Evolutionary conservation across 2,888 invertebrate species (phyloP).

Genomic region (Cinara cedri): DNA sequence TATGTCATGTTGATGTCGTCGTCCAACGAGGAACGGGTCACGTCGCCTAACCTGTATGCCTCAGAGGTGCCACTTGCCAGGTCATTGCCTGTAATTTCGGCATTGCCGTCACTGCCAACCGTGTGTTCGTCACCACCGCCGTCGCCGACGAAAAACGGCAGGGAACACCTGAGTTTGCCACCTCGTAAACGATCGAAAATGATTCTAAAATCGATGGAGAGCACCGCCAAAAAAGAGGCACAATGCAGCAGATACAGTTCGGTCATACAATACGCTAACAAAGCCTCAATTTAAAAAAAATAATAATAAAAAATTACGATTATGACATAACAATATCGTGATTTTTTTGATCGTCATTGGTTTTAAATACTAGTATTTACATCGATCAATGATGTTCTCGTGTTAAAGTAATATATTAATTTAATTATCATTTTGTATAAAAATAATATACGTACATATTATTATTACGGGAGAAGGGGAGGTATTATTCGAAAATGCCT

Average conservation of each 20-base stretch:
- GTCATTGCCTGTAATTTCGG: not conserved
- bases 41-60: not conserved
- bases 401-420: not conserved
- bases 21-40: not conserved
- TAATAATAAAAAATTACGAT: not conserved
- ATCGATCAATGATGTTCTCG: not conserved
- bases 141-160: slow-evolving; percentile 64
- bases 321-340: too few relatives aligned
- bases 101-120: slow-evolving; percentile 63
- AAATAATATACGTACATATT: not conserved
- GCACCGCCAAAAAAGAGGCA: slow-evolving; percentile 62
- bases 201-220: slow-evolving; percentile 73
- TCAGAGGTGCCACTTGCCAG: not conserved
- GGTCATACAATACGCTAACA: slow-evolving; percentile 82
- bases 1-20: slow-evolving; percentile 15
- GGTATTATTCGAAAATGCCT: not conserved
- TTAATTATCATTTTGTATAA: slow-evolving; percentile 15
- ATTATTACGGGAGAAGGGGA: not conserved
- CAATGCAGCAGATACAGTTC: slow-evolving; percentile 69
- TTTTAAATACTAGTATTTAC: too few relatives aligned
- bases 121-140: slow-evolving; percentile 63
- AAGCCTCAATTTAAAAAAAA: slow-evolving; percentile 48
- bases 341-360: not conserved
- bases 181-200: slow-evolving; percentile 79
- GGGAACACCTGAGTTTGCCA: slow-evolving; percentile 73